Base-by-base conservation (phyloP, 92 coral and sea anemone species). In the Anthopleura xanthogrammica region DNA sequence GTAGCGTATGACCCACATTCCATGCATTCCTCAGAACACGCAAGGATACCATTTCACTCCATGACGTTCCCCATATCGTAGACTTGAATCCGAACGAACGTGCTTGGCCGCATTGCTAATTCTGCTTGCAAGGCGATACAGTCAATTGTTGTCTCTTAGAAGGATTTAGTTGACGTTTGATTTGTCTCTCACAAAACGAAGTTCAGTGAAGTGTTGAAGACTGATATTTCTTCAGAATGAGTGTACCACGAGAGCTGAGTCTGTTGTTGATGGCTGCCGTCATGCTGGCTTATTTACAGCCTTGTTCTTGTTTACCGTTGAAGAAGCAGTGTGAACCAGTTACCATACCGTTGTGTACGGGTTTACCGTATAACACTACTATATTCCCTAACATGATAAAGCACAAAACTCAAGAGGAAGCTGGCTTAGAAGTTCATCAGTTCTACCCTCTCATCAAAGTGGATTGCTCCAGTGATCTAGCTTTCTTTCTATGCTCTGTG, bases 381-480 rank as follows among this genome's bases (percentile, higher is more conserved):
- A 79, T 94, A 64, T 92, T 91, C 74, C 99, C 99, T 48, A 96
- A 96, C 91, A 87, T 92, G 90, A 86, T 94, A 65, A 96, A 87
- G 60, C 99, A 96, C 73, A 87, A 98, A 57, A 94, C 95, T 10
- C 99, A 96, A 77, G 93, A 89, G 11, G 93, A 90, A 52, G 99
- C 99, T 8, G 93, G 90, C 50, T 78, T 88, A 8, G 94, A 92
- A 89, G 95, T 96, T 14, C 92, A 94, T 77, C 98, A 94, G 85
- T 92, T 96, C 86, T 89, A 82, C 46, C 99, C 99, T 9, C 90
- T 96, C 1, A 95, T 96, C 50, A 92, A 90, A 79, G 95, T 96
- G n/a, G 86, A 80, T 19, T 96, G 99, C 73, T 96, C 99, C 24
- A 85, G 86, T 16, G 98, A 96, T 79, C 81, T 96, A 78, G 96